Percentiles rank a stretch among this genome's conserved stretches.
Conservation (phyloP, 35 echinoderm and acorn worm species). For the Ophiothrix spiculata region DNA sequence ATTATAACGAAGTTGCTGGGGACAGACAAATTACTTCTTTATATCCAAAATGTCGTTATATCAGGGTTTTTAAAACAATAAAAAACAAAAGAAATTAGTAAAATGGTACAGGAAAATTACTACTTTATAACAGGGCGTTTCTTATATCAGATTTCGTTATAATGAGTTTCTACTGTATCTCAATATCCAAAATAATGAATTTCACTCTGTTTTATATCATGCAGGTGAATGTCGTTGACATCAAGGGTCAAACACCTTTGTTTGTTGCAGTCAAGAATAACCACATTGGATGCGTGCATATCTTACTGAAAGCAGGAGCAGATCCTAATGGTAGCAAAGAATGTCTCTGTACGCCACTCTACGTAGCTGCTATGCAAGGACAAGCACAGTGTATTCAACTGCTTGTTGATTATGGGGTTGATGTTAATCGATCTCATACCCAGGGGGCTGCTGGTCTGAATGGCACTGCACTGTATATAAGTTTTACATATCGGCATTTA, state of each 20-base stretch:
- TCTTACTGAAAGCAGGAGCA: conserved; percentile 32
- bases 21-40: no score
- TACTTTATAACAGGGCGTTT: no score
- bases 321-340: conserved; percentile 60
- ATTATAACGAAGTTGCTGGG: no score
- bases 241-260: conserved; percentile 69
- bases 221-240: conserved; percentile 52
- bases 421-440: conserved; percentile 50
- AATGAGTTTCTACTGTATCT: no score
- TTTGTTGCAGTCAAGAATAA: conserved; percentile 67
- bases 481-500: conserved; percentile 44
- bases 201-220: no score
- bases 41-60: no score
- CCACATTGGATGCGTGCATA: conserved; percentile 61
- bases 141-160: no score
- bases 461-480: conserved; percentile 50
- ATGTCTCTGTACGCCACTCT: conserved; percentile 56
- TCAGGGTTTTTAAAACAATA: no score
- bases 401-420: conserved; percentile 41
- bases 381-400: conserved; percentile 44
- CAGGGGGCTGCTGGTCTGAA: conserved; percentile 13
- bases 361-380: conserved; percentile 60
- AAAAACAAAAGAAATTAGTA: no score
- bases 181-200: no score
- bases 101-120: no score